phyloP scores from a whole-genome alignment of 2,797 vertebrate genomes.

The Cottoperca gobio region DNA sequence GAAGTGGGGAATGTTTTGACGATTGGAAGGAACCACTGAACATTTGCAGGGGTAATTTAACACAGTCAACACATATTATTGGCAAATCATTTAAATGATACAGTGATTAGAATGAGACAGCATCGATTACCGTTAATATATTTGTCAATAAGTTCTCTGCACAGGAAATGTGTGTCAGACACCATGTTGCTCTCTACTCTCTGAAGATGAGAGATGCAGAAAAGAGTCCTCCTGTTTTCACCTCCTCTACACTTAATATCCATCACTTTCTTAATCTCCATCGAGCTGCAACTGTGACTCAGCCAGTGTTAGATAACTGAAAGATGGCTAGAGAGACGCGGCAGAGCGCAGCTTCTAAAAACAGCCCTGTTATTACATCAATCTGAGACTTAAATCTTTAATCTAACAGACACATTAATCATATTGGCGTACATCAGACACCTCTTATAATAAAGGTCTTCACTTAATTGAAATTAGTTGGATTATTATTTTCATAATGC shows the following conservation, averaged over 20 bases:
- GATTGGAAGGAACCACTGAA: not conserved
- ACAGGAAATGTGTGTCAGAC: constrained; percentile 1
- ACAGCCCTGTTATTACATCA: constrained; percentile 46
- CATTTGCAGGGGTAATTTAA: not conserved
- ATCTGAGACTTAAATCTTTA: constrained; percentile 44
- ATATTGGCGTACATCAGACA: constrained; percentile 9
- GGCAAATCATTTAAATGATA: constrained; percentile 21
- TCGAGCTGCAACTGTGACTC: constrained; percentile 68
- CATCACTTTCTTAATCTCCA: constrained; percentile 63
- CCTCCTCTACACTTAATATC: constrained; percentile 68
- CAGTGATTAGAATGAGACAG: not conserved
- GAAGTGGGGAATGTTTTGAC: not conserved
- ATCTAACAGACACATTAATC: constrained; percentile 54
- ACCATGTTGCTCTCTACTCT: not conserved
- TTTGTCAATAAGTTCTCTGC: constrained; percentile 31
- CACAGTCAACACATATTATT: constrained; percentile 3
- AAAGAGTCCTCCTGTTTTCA: constrained; percentile 50
- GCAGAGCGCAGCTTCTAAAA: constrained; percentile 43
- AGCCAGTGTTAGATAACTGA: constrained; percentile 65
- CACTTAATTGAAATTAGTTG: constrained; percentile 48
- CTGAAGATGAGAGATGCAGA: constrained; percentile 13
- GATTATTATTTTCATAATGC: constrained; percentile 22
- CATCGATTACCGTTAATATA: constrained; percentile 32
- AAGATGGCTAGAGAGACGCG: constrained; percentile 44
- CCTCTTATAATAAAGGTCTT: constrained; percentile 31